Percentiles rank a stretch among this genome's conserved stretches.
Conservation (phyloP, 2,888 invertebrate genomes). For the Hyppa rectilinea region DNA sequence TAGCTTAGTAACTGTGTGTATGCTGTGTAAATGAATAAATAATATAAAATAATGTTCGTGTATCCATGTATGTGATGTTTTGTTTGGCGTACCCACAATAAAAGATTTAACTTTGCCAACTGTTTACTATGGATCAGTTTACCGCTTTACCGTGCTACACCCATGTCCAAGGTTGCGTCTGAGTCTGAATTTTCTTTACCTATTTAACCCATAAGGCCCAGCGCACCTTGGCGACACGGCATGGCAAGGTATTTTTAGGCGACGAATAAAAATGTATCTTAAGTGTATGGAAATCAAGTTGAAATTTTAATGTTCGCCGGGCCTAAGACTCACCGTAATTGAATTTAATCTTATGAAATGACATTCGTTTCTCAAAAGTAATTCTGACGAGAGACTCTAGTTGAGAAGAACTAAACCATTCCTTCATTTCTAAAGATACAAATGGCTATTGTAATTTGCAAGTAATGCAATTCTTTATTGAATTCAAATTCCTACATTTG, state of each 20-base stretch:
- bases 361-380: background rate
- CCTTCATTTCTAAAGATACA: background rate
- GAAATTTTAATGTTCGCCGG: no score
- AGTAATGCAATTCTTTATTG: slow-evolving; percentile 18
- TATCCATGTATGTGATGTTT: no score
- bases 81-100: background rate
- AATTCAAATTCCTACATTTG: slow-evolving; percentile 14
- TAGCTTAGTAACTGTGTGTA: no score
- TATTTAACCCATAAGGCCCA: background rate
- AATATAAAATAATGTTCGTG: no score
- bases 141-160: background rate
- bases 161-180: no score
- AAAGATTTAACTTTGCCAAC: background rate
- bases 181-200: background rate
- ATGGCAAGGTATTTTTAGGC: no score
- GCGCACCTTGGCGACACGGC: no score
- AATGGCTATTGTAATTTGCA: slow-evolving; percentile 11
- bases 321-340: background rate
- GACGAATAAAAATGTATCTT: no score
- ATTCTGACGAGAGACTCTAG: background rate
- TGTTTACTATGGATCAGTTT: background rate
- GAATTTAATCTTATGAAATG: background rate
- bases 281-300: no score
- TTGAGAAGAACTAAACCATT: background rate
- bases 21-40: no score